Evolutionary conservation across 2,797 vertebrate genomes (phyloP), one percentile per base, ranked within the genome.

Genomic region (Microtus agrestis): DNA sequence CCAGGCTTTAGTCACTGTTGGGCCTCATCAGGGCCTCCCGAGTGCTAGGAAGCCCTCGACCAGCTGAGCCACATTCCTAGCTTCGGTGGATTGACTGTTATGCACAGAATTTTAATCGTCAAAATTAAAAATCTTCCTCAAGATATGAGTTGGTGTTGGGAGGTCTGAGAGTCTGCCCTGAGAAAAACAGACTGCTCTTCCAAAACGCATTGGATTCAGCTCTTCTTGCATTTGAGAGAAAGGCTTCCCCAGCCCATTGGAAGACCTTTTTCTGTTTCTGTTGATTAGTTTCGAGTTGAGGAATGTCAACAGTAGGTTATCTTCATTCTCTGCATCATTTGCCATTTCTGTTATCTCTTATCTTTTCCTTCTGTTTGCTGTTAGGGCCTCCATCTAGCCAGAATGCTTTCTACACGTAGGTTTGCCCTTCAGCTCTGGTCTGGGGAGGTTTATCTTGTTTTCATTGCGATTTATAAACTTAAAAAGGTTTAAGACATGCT

Each of bases 171-270:
- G 19, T 85, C 65, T 89, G 69, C 79, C 13, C 40, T 65, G 7
- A 88, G 81, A 56, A 15, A 67, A 46, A 63, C 4, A 4, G 4
- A 65, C 21, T 80, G 10, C 12, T 94, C n/a, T 94, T 97, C 86
- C 11, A 78, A 54, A 12, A 86, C 15, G 5, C 34, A 91, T n/a
- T n/a, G n/a, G 85, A 73, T 92, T 81, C 7, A 67, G 4, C 61
- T 95, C 31, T 95, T 65, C n/a, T n/a, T 91, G 94, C 23, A 89
- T 67, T 88, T 78, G 87, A 73, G 48, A 34, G 27, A 87, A 94
- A 82, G 12, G 12, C 67, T 93, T 95, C 61, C 91, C 17, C 31
- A 23, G 29, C 27, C 61, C 29, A 84, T 81, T 40, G 80, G 80
- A 90, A 48, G 71, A 56, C 5, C 3, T 91, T 84, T 91, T 91